phyloP scores from a whole-genome alignment of 2,888 invertebrate genomes.

The Dolomedes plantarius region DNA sequence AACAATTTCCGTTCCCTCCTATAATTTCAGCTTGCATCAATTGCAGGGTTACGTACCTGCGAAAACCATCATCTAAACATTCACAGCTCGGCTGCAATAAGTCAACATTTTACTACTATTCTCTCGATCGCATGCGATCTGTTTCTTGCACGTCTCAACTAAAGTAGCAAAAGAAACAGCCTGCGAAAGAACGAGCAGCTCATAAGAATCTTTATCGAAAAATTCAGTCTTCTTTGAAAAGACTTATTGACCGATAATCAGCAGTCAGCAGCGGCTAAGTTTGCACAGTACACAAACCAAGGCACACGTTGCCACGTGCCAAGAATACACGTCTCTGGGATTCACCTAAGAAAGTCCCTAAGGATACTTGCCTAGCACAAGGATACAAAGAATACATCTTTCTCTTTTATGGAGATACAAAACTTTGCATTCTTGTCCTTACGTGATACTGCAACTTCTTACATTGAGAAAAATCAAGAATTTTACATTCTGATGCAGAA shows the following conservation, averaged over 20 bases:
- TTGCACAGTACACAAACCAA: constrained; percentile 56
- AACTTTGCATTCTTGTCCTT: constrained; percentile 50
- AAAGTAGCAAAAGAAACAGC: constrained; percentile 46
- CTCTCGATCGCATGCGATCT: not conserved
- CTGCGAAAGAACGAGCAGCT: constrained; percentile 29
- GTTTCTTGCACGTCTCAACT: constrained; percentile 24
- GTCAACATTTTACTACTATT: not conserved
- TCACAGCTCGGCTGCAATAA: too few species aligned
- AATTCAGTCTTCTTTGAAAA: constrained; percentile 65
- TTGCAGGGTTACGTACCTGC: too few species aligned
- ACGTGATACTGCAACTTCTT: constrained; percentile 21
- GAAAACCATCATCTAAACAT: too few species aligned
- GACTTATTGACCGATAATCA: constrained; percentile 69
- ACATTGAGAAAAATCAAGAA: not conserved
- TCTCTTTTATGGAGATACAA: constrained; percentile 27
- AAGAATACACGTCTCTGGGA: constrained; percentile 53
- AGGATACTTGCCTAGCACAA: not conserved
- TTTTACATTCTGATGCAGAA: constrained; percentile 21
- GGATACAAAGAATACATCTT: constrained; percentile 23
- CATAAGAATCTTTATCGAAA: constrained; percentile 48
- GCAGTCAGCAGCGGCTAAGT: constrained; percentile 51
- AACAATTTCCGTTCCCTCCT: too few species aligned
- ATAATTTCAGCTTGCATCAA: too few species aligned
- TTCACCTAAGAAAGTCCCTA: constrained; percentile 9
- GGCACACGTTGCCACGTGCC: constrained; percentile 41